These are phyloP conservation scores for Nyctibius bracteatus DNA, from an alignment of 2,113 vertebrate genomes.

Conservation along the genomic window DNA sequence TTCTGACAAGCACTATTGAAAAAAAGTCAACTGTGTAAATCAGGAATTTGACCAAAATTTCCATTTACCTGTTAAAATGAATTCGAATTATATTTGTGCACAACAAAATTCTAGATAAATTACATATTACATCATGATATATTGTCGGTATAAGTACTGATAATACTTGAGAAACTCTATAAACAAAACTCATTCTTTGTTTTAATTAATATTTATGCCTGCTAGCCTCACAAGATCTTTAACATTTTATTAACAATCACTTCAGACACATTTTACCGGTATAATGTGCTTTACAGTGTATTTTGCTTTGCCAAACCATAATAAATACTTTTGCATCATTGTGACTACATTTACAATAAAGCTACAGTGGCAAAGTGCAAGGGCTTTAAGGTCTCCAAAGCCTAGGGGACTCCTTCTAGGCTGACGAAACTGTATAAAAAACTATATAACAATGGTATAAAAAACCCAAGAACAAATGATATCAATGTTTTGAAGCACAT, in stretches of 20 bases:
- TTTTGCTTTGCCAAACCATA: background rate
- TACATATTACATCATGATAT: background rate
- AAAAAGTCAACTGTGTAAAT: background rate
- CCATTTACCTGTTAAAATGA: background rate
- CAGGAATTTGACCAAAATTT: background rate
- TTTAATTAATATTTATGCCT: background rate
- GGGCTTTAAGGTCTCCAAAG: background rate
- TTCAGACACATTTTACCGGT: background rate
- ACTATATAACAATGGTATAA: background rate
- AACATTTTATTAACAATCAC: background rate
- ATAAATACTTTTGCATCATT: background rate
- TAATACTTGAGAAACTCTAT: background rate
- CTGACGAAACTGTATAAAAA: background rate
- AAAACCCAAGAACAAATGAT: fast-evolving
- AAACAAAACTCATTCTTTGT: background rate
- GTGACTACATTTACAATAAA: background rate
- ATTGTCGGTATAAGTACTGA: background rate
- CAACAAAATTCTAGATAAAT: background rate
- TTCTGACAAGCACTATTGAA: background rate
- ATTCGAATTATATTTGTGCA: background rate
- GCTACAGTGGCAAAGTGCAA: background rate
- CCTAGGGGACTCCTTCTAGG: background rate
- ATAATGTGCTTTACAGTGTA: background rate
- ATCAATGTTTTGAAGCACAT: background rate
- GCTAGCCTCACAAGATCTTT: background rate